Evolutionary conservation across 2,113 vertebrate genomes (phyloP).

Genomic region (Aegypius monachus): DNA sequence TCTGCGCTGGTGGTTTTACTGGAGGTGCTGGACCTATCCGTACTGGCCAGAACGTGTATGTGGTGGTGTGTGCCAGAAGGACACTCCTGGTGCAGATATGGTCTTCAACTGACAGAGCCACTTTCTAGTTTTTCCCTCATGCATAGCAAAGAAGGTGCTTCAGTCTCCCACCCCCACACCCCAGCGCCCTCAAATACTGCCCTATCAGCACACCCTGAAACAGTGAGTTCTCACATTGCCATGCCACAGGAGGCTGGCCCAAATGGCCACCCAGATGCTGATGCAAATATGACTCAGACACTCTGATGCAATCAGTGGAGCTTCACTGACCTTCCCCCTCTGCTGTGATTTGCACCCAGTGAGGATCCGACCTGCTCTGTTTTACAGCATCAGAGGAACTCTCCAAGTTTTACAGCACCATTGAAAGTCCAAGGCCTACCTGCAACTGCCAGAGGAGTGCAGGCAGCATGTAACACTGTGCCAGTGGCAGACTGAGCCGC

Average conservation of each 20-base stretch:
- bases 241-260: not conserved
- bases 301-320: not conserved
- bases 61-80: not conserved
- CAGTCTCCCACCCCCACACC: not conserved
- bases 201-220: not conserved
- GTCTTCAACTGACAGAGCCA: not conserved
- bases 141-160: not conserved
- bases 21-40: not conserved
- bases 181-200: not conserved
- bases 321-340: not conserved
- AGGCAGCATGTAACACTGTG: not conserved
- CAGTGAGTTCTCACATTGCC: not conserved
- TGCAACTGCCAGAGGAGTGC: not conserved
- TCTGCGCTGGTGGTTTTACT: not conserved
- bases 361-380: not conserved
- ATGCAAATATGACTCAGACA: not conserved
- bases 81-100: not conserved
- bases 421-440: rapidly evolving
- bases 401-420: not conserved
- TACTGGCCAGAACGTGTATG: not conserved
- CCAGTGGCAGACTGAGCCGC: not conserved
- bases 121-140: not conserved
- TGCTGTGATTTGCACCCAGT: not conserved
- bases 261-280: not conserved
- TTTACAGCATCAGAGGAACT: not conserved